A percentile compares a stretch with the other conserved stretches of the same genome.
phyloP scores from a whole-genome alignment of 2,797 vertebrate species.

The Lithobates pipiens region DNA sequence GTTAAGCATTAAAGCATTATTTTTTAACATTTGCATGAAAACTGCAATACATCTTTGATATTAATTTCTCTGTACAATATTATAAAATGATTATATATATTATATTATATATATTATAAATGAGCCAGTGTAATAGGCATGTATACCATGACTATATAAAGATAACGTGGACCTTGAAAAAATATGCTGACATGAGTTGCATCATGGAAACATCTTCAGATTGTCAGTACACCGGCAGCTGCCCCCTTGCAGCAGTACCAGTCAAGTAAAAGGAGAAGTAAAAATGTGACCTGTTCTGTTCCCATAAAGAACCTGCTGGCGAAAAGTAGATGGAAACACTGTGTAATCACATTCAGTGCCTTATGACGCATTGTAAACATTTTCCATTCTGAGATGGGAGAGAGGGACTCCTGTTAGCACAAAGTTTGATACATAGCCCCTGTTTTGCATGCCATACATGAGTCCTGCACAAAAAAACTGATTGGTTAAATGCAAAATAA shows the following conservation, averaged over 20 bases:
- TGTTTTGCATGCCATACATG: too few species aligned
- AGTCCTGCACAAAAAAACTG: too few species aligned
- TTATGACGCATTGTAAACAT: neutral
- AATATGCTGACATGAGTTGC: constrained; percentile 61
- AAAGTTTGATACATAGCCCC: neutral
- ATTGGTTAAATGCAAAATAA: too few species aligned
- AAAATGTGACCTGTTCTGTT: constrained; percentile 25
- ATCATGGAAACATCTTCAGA: constrained; percentile 69
- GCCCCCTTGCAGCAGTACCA: constrained; percentile 62
- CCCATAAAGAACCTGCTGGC: constrained; percentile 17
- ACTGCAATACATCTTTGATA: neutral
- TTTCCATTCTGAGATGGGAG: neutral
- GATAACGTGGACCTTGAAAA: constrained; percentile 54
- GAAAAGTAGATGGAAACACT: constrained; percentile 3
- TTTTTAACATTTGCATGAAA: too few species aligned
- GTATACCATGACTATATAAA: constrained; percentile 46
- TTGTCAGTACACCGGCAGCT: constrained; percentile 68
- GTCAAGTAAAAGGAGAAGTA: constrained; percentile 45
- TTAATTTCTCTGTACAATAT: neutral
- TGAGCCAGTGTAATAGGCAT: neutral
- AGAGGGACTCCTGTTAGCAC: neutral
- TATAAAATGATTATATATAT: too few species aligned
- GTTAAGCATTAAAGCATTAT: too few species aligned
- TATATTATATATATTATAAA: neutral
- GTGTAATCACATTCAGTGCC: neutral